Base-by-base conservation (phyloP, 2,888 invertebrate genomes). In the Andrena haemorrhoa region DNA sequence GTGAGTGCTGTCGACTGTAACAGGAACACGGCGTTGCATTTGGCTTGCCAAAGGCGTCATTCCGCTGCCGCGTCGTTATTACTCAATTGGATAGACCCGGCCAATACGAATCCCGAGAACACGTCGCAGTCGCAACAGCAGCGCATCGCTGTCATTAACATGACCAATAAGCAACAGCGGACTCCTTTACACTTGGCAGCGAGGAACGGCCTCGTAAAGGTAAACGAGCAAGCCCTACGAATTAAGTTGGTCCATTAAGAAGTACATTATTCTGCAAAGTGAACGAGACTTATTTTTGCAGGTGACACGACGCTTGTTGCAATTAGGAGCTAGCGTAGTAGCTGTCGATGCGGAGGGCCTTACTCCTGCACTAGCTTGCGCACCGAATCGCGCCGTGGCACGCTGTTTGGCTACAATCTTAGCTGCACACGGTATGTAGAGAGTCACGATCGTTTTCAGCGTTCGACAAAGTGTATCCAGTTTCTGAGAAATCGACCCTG, bases 131-230 rank as follows among this genome's bases (percentile, higher is more conserved):
- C 56, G 47, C 83, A 87, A 47, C 80, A 84, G 20, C 86, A 90
- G 41, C 81, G 89, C n/a, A 85, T 86, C 1, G 81, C 92, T 35
- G 92, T 94, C 49, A 93, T 95, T 70, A 95, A 95, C 89, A 94
- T 95, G 91, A 91, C 94, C 26, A 96, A 96, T 92, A 94, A 94
- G 72, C 95, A 95, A 79, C 94, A 94, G 71, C 95, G 95, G 94
- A 96, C 95, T 94, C 95, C 96, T 7, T 93, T 96, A 63, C 96
- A 96, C 92, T 93, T 96, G 82, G 95, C 96, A 41, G 95, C 96
- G 2, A 94, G 95, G 79, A 95, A 95, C 89, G 96, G 96, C 5
- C 91, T 96, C 76, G 95, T 95, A 7, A 94, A 95, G 51, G 95
- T 92, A 83, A 78, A 82, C 1, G 10, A 65, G 12, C 31, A 12